These are phyloP conservation scores for Drosophila subsilvestris DNA, from an alignment of 2,888 invertebrate genomes.

Conservation along the genomic window DNA sequence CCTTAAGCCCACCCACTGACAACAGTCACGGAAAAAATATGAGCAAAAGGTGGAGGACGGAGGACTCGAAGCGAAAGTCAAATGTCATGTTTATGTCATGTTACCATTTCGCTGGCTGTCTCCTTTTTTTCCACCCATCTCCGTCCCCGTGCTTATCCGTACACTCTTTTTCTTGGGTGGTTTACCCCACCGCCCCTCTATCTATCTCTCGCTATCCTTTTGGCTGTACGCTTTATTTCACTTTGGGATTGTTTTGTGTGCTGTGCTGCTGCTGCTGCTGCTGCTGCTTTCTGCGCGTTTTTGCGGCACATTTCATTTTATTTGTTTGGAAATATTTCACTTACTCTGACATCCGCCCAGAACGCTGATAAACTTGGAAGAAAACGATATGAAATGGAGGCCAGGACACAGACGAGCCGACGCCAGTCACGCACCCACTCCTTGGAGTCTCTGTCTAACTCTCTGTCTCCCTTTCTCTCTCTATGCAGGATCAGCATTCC, in stretches of 20 bases:
- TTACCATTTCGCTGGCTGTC: slow-evolving; percentile 54
- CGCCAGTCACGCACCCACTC: slow-evolving; percentile 30
- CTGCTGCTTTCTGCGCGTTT: slow-evolving; percentile 44
- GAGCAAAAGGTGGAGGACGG: slow-evolving; percentile 7
- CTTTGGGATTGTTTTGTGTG: slow-evolving; percentile 58
- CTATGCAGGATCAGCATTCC: slow-evolving; percentile 30
- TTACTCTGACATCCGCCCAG: slow-evolving; percentile 64
- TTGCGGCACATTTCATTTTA: slow-evolving; percentile 57
- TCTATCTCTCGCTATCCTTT: neutral
- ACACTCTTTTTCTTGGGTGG: slow-evolving; percentile 21
- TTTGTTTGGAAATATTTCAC: slow-evolving; percentile 76
- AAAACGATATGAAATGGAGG: slow-evolving; percentile 23
- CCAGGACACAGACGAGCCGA: slow-evolving; percentile 30
- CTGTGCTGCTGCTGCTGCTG: slow-evolving; percentile 34
- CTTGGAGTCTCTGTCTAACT: neutral
- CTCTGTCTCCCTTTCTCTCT: neutral
- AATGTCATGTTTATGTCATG: slow-evolving; percentile 80
- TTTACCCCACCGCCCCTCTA: neutral
- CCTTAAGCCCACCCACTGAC: neutral
- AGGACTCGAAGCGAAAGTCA: slow-evolving; percentile 69
- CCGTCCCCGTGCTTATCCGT: neutral
- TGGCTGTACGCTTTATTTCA: slow-evolving; percentile 56
- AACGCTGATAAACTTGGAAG: slow-evolving; percentile 61
- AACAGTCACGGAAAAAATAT: slow-evolving; percentile 5
- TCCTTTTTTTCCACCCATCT: slow-evolving; percentile 1